Evolutionary conservation across 1,140 invertebrate genomes (phyloP).

Genomic region (Drosophila punjabiensis): DNA sequence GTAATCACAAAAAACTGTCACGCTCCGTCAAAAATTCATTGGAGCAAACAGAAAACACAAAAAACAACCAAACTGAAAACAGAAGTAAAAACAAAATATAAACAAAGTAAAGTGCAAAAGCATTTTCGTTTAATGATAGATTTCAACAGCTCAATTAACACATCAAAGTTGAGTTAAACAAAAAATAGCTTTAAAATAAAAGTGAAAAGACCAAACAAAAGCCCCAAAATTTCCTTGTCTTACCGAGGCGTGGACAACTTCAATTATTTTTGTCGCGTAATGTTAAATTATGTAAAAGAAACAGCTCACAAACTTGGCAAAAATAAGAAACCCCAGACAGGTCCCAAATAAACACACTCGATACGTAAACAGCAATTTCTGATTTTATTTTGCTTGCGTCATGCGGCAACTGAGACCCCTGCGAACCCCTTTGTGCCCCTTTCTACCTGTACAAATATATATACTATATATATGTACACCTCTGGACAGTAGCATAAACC

Average conservation of each 20-base stretch:
- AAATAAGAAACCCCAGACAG: conserved; percentile 18
- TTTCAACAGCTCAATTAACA: conserved; percentile 51
- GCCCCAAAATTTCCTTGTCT: conserved; percentile 7
- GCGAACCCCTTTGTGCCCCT: neutral
- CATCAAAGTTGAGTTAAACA: conserved; percentile 12
- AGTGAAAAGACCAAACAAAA: neutral
- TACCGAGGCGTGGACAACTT: conserved; percentile 27
- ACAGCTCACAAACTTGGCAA: conserved; percentile 23
- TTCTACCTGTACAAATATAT: conserved; percentile 14
- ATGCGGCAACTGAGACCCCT: conserved; percentile 43
- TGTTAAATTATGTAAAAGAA: conserved; percentile 51
- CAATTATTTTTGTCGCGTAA: conserved; percentile 40
- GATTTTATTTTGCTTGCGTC: conserved; percentile 61
- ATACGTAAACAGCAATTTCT: conserved; percentile 61
- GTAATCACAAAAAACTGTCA: conserved; percentile 50
- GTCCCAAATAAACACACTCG: conserved; percentile 26
- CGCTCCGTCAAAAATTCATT: conserved; percentile 32
- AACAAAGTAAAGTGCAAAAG: conserved; percentile 7
- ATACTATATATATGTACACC: conserved; percentile 1
- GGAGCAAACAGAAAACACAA: conserved; percentile 20
- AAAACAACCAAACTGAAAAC: neutral
- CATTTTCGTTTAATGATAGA: conserved; percentile 28
- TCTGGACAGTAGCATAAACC: conserved; percentile 58
- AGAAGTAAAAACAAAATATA: conserved; percentile 23
- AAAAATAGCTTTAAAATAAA: neutral